Evolutionary conservation across 2,797 vertebrate genomes (phyloP), one percentile per base, ranked within the genome.

Genomic region (Cyclura pinguis): DNA sequence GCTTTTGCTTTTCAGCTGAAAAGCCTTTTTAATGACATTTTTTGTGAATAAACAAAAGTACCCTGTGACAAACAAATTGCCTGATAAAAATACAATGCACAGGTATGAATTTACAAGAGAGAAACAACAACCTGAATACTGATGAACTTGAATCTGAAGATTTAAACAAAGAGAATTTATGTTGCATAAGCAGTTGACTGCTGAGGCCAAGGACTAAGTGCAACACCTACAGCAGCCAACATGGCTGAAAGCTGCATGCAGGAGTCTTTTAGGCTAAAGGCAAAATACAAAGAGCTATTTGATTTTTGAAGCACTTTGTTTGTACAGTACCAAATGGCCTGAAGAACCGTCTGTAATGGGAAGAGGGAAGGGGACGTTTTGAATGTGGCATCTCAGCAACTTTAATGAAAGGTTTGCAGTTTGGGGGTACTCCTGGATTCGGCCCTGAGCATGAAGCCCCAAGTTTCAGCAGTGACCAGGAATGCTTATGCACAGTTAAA

Each of bases 31-130:
- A 80, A 80, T 10, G 50, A 10, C 32, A 47, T 67, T 8, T 55
- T 55, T 86, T 7, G 59, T 73, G 69, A 93, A 93, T 35, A 93
- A 90, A 13, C 52, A 92, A 90, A 93, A 52, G 59, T 86, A 1
- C 76, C 82, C 92, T 90, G 50, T 27, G 84, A 59, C 84, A 72
- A 91, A 84, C n/a, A 88, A 81, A 90, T 50, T 69, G 85, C 38
- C 88, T 92, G 89, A 91, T 62, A 89, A 91, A 72, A 89, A 91
- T 78, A 89, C 50, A 59, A 62, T 62, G 62, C 90, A 91, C 86
- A 89, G 9, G 64, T 1, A 14, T 3, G 8, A 27, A 22, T 93
- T 92, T 94, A n/a, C 4, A 86, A 92, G 74, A 14, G 90, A 24
- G 38, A 27, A 80, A 89, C 87, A 42, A 80, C 89, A 86, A 87